Conservation (phyloP, 2,113 vertebrate genomes). For the Pipa parva region DNA sequence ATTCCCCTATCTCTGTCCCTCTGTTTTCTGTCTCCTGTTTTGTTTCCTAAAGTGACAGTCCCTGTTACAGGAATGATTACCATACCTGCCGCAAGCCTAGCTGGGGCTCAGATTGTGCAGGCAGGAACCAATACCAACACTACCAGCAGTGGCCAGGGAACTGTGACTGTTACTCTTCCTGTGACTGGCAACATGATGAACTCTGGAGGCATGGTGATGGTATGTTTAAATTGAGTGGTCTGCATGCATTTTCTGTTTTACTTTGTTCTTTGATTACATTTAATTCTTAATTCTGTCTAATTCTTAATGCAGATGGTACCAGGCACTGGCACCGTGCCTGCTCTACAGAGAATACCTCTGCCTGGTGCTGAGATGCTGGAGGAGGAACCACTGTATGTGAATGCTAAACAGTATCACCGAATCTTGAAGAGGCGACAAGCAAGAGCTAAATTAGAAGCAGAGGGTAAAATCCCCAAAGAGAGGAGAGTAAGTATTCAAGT, state of each 20-base stretch:
- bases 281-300: not conserved
- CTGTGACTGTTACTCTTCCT: conserved; percentile 94
- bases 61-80: conserved; percentile 95
- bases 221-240: conserved; percentile 56
- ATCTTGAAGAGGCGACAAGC: conserved; percentile 95
- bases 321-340: conserved; percentile 81
- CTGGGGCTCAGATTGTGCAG: conserved; percentile 95
- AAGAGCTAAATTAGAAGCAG: conserved; percentile 91
- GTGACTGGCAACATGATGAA: conserved; percentile 96
- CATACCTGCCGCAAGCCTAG: conserved; percentile 92
- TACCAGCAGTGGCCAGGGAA: conserved; percentile 93
- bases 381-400: conserved; percentile 95
- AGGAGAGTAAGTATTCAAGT: conserved; percentile 81
- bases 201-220: conserved; percentile 98
- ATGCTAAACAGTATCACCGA: conserved; percentile 97
- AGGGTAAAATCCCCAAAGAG: conserved; percentile 97
- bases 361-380: conserved; percentile 97
- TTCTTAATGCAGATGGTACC: conserved; percentile 83
- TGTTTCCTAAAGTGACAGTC: conserved; percentile 74
- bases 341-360: conserved; percentile 92
- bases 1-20: conserved; percentile 67
- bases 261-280: not conserved
- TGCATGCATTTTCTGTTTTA: not conserved
- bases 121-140: conserved; percentile 89
- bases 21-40: conserved; percentile 45